These are phyloP conservation scores for Oostethus manadensis DNA, from an alignment of 2,113 vertebrate genomes.

Conservation along the genomic window DNA sequence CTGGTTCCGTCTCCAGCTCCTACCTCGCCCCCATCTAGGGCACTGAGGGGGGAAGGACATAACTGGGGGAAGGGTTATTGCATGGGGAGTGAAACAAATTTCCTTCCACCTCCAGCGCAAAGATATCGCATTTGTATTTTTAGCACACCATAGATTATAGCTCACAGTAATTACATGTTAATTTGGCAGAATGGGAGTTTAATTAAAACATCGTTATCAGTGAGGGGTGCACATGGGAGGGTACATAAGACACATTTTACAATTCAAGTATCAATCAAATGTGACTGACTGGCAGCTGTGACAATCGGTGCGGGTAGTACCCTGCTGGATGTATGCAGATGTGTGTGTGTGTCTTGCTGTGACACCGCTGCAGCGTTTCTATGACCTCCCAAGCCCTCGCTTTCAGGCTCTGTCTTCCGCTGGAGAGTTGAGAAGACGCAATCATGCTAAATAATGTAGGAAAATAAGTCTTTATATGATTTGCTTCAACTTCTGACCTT, in stretches of 20 bases:
- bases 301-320: slow-evolving; percentile 48
- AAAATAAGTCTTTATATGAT: too few relatives aligned
- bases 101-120: not conserved
- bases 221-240: slow-evolving; percentile 20
- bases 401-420: not conserved
- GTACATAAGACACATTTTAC: slow-evolving; percentile 31
- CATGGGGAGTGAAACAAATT: slow-evolving; percentile 8
- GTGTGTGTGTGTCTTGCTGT: slow-evolving; percentile 36
- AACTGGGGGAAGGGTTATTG: slow-evolving; percentile 3
- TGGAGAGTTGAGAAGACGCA: too few relatives aligned
- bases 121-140: slow-evolving; percentile 6
- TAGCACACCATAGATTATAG: slow-evolving; percentile 8
- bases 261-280: slow-evolving; percentile 31
- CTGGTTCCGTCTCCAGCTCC: slow-evolving; percentile 46
- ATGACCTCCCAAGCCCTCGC: slow-evolving; percentile 37
- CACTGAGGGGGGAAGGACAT: slow-evolving; percentile 28
- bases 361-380: slow-evolving; percentile 34
- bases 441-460: too few relatives aligned
- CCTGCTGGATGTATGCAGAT: slow-evolving; percentile 48
- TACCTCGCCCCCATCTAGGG: slow-evolving; percentile 26
- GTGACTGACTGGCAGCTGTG: slow-evolving; percentile 58
- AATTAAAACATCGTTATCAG: slow-evolving; percentile 30
- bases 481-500: too few relatives aligned
- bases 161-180: slow-evolving; percentile 25
- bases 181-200: slow-evolving; percentile 30